Conservation (phyloP, 1,140 invertebrate species). For the Ganaspis sp. region DNA sequence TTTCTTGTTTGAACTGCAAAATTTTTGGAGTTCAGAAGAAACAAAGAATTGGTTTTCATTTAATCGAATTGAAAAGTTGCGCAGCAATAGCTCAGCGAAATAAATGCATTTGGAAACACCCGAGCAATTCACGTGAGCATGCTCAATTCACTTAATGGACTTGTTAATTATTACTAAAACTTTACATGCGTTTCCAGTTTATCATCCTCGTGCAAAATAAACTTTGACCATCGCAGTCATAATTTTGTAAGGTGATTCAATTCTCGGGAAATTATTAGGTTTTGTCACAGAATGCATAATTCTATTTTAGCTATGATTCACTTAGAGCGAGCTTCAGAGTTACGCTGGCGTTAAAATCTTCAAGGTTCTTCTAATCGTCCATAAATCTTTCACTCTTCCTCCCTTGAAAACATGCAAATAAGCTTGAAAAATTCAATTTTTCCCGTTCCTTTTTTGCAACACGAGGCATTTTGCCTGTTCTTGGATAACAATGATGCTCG, state of each 20-base stretch:
- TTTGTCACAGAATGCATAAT: background rate
- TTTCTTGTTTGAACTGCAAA: no score
- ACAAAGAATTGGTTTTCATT: background rate
- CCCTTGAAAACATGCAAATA: background rate
- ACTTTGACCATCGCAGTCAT: background rate
- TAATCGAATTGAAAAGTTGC: background rate
- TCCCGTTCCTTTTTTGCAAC: no score
- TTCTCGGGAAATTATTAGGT: background rate
- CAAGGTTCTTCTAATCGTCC: background rate
- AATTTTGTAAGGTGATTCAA: background rate
- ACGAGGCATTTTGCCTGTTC: no score
- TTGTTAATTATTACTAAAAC: conserved; percentile 12
- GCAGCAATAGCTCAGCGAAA: conserved; percentile 1
- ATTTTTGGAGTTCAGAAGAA: background rate
- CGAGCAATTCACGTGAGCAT: background rate
- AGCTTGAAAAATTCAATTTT: no score
- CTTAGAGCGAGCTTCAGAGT: background rate
- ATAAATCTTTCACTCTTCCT: background rate
- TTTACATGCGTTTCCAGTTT: background rate
- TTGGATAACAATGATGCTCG: no score
- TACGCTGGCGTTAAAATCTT: background rate
- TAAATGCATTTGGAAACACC: background rate
- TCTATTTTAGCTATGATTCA: background rate
- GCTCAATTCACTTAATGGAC: conserved; percentile 19
- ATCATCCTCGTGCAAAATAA: background rate